Evolutionary conservation across 2,113 vertebrate species (phyloP).

Genomic region (Australoheros scitulus): DNA sequence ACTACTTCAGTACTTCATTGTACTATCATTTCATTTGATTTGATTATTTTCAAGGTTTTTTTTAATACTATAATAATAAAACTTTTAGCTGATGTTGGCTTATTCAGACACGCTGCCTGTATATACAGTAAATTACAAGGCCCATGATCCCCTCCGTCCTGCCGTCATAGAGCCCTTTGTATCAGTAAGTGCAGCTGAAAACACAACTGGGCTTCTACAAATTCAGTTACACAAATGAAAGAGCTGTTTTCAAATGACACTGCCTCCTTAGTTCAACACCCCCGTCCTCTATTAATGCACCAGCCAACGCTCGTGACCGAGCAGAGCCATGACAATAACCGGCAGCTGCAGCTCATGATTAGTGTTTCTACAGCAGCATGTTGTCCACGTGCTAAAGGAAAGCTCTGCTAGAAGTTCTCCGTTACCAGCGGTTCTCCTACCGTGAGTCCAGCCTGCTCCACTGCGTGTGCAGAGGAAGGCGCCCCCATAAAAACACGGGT

Average conservation of each 20-base stretch:
- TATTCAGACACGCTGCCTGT: neutral
- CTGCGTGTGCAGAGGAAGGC: neutral
- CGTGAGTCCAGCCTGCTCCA: neutral
- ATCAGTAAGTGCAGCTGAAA: neutral
- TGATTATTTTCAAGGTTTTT: neutral
- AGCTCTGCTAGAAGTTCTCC: neutral
- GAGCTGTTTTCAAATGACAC: neutral
- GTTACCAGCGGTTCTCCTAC: neutral
- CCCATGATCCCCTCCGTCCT: rapidly evolving
- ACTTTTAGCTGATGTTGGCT: neutral
- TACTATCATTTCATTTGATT: neutral
- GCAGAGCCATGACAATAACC: too few relatives aligned
- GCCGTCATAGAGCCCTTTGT: neutral
- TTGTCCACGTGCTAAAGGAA: neutral
- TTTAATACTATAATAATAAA: too few relatives aligned
- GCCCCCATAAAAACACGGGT: rapidly evolving
- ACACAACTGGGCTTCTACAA: neutral
- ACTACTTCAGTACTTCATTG: too few relatives aligned
- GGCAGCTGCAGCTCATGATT: too few relatives aligned
- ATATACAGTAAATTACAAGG: neutral
- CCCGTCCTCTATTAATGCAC: too few relatives aligned
- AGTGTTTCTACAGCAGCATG: neutral
- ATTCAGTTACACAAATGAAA: neutral
- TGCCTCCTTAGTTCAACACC: neutral
- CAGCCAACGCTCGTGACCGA: too few relatives aligned